Evolutionary conservation across 1,140 invertebrate genomes (phyloP).

Genomic region (Drosophila sulfurigaster): DNA sequence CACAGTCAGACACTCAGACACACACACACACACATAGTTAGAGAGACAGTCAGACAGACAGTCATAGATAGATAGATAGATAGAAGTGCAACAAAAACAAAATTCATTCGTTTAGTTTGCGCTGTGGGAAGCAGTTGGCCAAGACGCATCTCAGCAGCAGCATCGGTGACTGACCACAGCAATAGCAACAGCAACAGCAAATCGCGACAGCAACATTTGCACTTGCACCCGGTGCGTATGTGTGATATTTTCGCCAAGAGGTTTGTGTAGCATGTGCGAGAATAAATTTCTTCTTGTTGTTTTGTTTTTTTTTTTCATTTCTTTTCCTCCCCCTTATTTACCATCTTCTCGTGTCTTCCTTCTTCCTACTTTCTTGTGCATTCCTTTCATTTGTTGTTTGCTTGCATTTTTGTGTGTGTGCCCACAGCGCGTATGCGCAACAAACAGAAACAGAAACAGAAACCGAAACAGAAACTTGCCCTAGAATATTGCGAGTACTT

Average conservation of each 20-base stretch:
- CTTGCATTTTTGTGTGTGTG: conserved; percentile 1
- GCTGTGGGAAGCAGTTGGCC: conserved; percentile 73
- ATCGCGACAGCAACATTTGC: conserved; percentile 12
- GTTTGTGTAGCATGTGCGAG: conserved; percentile 42
- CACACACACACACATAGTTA: conserved; percentile 8
- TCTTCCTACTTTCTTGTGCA: not conserved
- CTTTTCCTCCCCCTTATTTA: not conserved
- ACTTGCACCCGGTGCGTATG: conserved; percentile 44
- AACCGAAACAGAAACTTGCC: conserved; percentile 14
- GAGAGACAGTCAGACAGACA: conserved; percentile 15
- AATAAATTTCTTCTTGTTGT: not conserved
- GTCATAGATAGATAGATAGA: conserved; percentile 16
- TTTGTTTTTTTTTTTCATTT: not conserved
- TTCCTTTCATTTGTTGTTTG: conserved; percentile 1
- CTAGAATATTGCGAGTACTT: conserved; percentile 12
- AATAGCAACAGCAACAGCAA: conserved; percentile 4
- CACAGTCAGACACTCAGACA: not conserved
- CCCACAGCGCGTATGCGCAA: conserved; percentile 27
- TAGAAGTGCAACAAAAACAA: conserved; percentile 55
- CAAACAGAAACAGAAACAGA: not conserved
- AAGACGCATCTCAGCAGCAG: conserved; percentile 57
- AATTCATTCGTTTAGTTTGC: conserved; percentile 57
- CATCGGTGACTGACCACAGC: conserved; percentile 39
- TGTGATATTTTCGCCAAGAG: conserved; percentile 30
- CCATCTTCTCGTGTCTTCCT: not conserved